Evolutionary conservation across 2,113 vertebrate genomes (phyloP).

Genomic region (Sakesphorus luctuosus): DNA sequence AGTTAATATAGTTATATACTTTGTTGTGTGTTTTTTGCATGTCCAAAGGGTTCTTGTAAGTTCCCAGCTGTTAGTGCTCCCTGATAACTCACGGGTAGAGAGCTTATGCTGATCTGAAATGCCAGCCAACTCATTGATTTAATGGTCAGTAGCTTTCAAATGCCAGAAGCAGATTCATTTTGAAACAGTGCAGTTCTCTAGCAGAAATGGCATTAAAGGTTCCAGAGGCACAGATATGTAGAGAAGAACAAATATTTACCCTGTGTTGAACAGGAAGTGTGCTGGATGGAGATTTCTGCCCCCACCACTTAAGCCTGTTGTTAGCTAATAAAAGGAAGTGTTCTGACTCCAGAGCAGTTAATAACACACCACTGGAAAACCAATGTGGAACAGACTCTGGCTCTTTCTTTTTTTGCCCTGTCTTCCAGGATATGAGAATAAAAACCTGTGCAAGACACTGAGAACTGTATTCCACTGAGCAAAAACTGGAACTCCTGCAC

Average conservation of each 20-base stretch:
- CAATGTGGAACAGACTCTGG: not conserved
- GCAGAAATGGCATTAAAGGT: not conserved
- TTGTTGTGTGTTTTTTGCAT: not conserved
- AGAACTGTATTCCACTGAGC: not conserved
- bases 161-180: not conserved
- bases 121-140: not conserved
- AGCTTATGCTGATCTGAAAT: not conserved
- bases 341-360: not conserved
- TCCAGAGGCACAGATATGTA: not conserved
- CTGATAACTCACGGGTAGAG: not conserved
- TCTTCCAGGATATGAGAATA: not conserved
- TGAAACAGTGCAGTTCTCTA: not conserved
- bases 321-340: not conserved
- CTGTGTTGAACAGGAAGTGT: not conserved
- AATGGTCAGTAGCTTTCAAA: slow-evolving; percentile 8
- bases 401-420: not conserved
- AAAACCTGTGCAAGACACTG: not conserved
- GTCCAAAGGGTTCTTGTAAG: not conserved
- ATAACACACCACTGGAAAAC: not conserved
- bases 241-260: slow-evolving; percentile 49
- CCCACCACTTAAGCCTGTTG: accelerated
- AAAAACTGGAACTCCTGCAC: not conserved
- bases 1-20: not conserved
- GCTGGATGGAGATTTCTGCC: not conserved
- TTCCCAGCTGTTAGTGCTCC: not conserved